Conservation (phyloP, 2,113 vertebrate genomes). For the Axis porcinus region DNA sequence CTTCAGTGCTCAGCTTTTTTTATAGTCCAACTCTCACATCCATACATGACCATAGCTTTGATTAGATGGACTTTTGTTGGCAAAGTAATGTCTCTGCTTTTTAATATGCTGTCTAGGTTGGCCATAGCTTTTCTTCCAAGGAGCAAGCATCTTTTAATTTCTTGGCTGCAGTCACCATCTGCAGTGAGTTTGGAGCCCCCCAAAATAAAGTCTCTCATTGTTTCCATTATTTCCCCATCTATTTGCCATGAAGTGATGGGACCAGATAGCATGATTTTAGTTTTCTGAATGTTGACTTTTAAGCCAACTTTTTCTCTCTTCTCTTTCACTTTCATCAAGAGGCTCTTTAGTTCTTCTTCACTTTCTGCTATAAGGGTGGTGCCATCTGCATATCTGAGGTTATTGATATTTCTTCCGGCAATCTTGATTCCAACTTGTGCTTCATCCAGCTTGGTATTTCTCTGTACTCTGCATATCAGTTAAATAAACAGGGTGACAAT, state of each 20-base stretch:
- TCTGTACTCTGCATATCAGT: background rate
- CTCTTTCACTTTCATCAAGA: background rate
- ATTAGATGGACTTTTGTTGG: background rate
- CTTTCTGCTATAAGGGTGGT: background rate
- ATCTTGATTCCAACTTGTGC: background rate
- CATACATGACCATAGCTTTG: background rate
- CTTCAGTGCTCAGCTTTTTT: background rate
- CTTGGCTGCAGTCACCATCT: background rate
- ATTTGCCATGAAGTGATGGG: background rate
- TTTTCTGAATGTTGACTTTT: background rate
- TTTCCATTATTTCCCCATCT: background rate
- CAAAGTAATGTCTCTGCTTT: background rate
- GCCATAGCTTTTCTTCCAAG: background rate
- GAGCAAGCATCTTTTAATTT: background rate
- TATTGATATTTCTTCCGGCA: background rate
- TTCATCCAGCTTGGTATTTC: background rate
- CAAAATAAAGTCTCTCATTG: background rate
- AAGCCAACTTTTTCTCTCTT: background rate
- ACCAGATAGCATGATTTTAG: background rate
- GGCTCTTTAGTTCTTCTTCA: background rate
- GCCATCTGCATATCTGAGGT: background rate
- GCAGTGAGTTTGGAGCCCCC: background rate
- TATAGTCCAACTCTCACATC: background rate
- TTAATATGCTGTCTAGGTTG: background rate
- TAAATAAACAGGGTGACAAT: background rate